Evolutionary conservation across 2,797 vertebrate species (phyloP).

Genomic region (Sebastes melanostomus): DNA sequence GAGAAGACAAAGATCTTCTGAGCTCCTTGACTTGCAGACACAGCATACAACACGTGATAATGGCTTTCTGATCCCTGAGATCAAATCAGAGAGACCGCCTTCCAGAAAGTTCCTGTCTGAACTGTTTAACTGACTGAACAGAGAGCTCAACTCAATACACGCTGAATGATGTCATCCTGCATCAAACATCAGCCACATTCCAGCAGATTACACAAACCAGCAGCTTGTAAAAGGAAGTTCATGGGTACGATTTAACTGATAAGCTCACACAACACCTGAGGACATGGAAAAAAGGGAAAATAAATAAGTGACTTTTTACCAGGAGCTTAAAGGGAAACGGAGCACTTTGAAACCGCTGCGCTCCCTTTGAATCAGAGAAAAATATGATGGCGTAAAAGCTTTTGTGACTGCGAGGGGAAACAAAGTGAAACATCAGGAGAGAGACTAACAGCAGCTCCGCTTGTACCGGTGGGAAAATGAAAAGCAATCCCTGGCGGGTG

Average conservation of each 20-base stretch:
- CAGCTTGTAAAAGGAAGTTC: neutral
- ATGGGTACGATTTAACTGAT: neutral
- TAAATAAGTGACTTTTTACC: neutral
- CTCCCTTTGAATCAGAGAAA: neutral
- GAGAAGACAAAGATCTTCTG: neutral
- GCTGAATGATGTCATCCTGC: conserved; percentile 16
- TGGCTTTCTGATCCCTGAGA: neutral
- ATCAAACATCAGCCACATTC: conserved; percentile 25
- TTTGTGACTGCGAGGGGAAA: neutral
- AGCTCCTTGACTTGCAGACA: neutral
- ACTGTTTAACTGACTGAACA: neutral
- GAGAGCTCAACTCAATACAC: neutral
- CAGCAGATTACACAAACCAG: conserved; percentile 11
- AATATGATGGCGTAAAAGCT: neutral
- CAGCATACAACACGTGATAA: neutral
- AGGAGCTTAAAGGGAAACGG: neutral
- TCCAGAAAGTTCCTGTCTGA: conserved; percentile 3
- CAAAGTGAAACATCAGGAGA: neutral
- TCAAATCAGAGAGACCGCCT: neutral
- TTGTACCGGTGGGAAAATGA: conserved; percentile 11
- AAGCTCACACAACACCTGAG: neutral
- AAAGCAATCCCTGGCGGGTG: conserved; percentile 33
- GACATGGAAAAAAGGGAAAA: neutral
- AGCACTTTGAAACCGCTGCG: neutral
- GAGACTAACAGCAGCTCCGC: conserved; percentile 1